These are phyloP conservation scores for Yasuhikotakia modesta DNA, from an alignment of 2,797 vertebrate species.

Conservation along the genomic window DNA sequence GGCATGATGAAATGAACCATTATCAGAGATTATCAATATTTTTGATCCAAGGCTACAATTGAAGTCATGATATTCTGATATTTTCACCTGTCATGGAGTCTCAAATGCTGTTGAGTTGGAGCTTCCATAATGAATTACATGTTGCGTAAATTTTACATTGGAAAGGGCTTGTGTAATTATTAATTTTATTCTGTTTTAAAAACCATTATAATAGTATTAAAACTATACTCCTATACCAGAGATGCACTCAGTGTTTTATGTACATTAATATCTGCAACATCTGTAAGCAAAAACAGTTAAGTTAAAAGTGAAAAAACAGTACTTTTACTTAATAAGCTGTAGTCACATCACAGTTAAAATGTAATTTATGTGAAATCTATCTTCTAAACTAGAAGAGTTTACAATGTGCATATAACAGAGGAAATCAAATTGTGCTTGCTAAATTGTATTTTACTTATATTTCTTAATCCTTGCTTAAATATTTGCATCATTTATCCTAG, in stretches of 20 bases:
- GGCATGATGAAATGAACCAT: conserved; percentile 35
- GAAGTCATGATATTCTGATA: conserved; percentile 2
- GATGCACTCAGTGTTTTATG: neutral
- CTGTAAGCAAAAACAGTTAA: neutral
- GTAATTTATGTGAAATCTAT: neutral
- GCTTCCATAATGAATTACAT: neutral
- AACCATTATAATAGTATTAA: neutral
- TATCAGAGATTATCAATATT: conserved; percentile 40
- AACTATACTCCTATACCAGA: neutral
- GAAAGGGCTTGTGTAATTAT: neutral
- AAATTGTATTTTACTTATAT: neutral
- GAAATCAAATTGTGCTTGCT: neutral
- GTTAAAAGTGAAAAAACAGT: no score
- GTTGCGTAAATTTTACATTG: neutral
- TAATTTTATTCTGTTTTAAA: no score
- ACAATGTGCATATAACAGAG: neutral
- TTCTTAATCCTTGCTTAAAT: neutral
- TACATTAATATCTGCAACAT: neutral
- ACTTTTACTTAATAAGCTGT: neutral
- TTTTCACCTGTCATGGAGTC: neutral
- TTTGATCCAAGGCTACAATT: conserved; percentile 18
- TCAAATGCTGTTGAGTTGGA: neutral
- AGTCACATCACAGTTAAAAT: neutral
- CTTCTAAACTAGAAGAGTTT: neutral
- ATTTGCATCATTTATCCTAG: neutral